phyloP scores from a whole-genome alignment of 2,888 invertebrate species.

The Laspeyria flexula region DNA sequence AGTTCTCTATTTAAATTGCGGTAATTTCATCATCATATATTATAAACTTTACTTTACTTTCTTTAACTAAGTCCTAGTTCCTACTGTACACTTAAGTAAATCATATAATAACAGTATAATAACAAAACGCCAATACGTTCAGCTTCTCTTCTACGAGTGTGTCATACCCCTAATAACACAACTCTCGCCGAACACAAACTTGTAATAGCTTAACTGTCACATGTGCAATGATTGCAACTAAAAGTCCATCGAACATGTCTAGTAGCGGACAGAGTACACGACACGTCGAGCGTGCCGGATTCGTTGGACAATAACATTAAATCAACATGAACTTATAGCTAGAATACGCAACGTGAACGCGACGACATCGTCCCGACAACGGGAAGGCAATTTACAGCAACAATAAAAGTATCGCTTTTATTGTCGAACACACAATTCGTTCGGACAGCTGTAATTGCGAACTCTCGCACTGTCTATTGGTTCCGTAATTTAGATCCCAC shows the following conservation, averaged over 20 bases:
- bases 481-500: slow-evolving; percentile 77
- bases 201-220: neutral
- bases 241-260: slow-evolving; percentile 28
- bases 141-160: too few relatives aligned
- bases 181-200: too few relatives aligned
- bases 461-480: slow-evolving; percentile 77
- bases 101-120: too few relatives aligned
- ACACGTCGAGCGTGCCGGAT: slow-evolving; percentile 40
- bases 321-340: slow-evolving; percentile 69
- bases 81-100: too few relatives aligned
- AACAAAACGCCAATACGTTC: too few relatives aligned
- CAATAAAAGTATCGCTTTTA: slow-evolving; percentile 83
- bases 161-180: too few relatives aligned
- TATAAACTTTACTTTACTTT: too few relatives aligned
- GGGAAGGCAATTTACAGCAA: slow-evolving; percentile 73
- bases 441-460: slow-evolving; percentile 82
- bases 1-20: too few relatives aligned
- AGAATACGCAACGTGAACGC: slow-evolving; percentile 62
- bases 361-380: slow-evolving; percentile 67
- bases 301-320: slow-evolving; percentile 68
- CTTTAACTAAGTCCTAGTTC: too few relatives aligned
- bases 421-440: slow-evolving; percentile 81
- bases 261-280: slow-evolving; percentile 1
- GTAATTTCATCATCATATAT: too few relatives aligned
- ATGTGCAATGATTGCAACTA: neutral